Conservation (phyloP, 2,797 vertebrate species). For the Strix occidentalis region DNA sequence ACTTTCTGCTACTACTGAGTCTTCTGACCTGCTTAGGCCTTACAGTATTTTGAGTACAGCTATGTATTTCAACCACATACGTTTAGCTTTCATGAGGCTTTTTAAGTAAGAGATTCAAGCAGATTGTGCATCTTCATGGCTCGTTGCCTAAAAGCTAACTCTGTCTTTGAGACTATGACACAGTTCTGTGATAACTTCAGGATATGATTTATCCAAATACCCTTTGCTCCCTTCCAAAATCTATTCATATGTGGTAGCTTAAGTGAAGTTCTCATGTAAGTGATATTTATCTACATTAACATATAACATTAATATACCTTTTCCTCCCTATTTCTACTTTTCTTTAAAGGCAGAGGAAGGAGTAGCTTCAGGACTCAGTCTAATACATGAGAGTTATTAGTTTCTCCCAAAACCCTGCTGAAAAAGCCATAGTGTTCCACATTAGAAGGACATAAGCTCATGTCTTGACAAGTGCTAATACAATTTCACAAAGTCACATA, state of each 20-base stretch:
- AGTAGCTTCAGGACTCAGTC: not conserved
- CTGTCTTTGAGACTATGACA: not conserved
- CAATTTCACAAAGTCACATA: not conserved
- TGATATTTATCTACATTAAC: not conserved
- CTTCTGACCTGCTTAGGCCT: not conserved
- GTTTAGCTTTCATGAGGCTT: not conserved
- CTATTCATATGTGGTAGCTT: not conserved
- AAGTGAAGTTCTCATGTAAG: not conserved
- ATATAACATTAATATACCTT: not conserved
- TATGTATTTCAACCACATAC: not conserved
- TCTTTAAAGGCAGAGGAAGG: not conserved
- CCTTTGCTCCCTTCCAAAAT: not conserved
- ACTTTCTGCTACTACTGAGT: not conserved
- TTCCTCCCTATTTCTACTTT: not conserved
- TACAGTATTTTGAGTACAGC: not conserved
- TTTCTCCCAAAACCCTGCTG: not conserved
- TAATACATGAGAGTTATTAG: not conserved
- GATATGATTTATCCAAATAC: not conserved
- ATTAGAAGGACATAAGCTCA: not conserved
- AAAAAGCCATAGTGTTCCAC: not conserved
- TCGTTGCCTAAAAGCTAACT: not conserved
- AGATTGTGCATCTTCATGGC: not conserved
- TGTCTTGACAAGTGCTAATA: not conserved
- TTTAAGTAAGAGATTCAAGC: not conserved
- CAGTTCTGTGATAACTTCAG: not conserved